Evolutionary conservation across 2,888 invertebrate genomes (phyloP).

Genomic region (Eupithecia subfuscata): DNA sequence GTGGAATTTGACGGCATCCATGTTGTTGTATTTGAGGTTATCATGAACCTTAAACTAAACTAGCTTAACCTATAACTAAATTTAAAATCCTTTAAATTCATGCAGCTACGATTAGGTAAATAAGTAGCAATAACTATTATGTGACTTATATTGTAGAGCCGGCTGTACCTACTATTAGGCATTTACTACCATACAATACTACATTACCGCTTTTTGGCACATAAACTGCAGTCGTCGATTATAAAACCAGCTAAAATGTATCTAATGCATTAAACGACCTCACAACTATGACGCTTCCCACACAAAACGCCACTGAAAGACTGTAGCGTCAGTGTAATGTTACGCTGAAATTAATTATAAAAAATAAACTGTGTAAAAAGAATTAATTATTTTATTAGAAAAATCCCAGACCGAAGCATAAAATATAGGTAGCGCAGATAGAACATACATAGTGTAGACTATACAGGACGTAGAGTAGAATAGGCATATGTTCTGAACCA

Average conservation of each 20-base stretch:
- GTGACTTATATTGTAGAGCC: background rate
- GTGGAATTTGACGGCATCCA: slow-evolving; percentile 28
- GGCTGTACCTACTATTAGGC: background rate
- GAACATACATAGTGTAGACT: background rate
- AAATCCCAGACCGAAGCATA: background rate
- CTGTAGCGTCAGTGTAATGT: background rate
- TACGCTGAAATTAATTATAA: background rate
- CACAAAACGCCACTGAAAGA: background rate
- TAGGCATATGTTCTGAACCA: background rate
- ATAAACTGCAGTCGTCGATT: background rate
- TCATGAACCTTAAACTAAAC: background rate
- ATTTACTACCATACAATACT: no score
- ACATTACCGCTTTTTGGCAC: background rate
- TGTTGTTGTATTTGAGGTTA: slow-evolving; percentile 13
- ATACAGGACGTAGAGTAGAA: background rate
- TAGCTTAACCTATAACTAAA: background rate
- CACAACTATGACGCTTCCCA: no score
- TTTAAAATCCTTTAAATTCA: background rate
- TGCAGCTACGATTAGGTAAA: background rate
- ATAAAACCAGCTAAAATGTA: no score
- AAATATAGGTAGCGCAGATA: background rate
- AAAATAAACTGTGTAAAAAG: background rate
- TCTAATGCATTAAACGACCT: no score
- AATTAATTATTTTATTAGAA: no score
- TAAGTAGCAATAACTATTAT: background rate